Percentiles rank a stretch among this genome's conserved stretches.
These are phyloP conservation scores for Chionodraco myersi DNA, from an alignment of 2,113 vertebrate genomes.

Conservation along the genomic window DNA sequence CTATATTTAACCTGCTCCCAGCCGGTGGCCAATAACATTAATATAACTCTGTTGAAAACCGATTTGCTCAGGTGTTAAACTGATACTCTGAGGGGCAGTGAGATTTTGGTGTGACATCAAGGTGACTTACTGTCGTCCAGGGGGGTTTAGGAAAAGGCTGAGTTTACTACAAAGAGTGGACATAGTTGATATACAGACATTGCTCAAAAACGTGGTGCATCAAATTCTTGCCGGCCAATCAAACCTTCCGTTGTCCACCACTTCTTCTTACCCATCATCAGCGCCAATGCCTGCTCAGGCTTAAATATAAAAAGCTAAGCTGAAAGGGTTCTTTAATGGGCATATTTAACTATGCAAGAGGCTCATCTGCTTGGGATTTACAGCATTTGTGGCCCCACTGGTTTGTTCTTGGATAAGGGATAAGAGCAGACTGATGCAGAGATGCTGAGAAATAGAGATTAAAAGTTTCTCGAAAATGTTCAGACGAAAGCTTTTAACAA, in stretches of 20 bases:
- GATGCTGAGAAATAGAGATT: slow-evolving; percentile 50
- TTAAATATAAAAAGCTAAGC: slow-evolving; percentile 43
- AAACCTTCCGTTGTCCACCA: slow-evolving; percentile 2
- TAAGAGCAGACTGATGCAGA: slow-evolving; percentile 33
- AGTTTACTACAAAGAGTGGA: not conserved
- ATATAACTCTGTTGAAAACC: slow-evolving; percentile 75
- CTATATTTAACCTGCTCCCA: slow-evolving; percentile 73
- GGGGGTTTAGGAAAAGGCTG: not conserved
- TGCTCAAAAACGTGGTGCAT: not conserved
- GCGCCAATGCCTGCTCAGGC: slow-evolving; percentile 15
- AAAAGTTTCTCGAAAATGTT: slow-evolving; percentile 62
- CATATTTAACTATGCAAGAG: slow-evolving; percentile 54
- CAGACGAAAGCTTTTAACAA: slow-evolving; percentile 43
- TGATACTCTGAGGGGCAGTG: slow-evolving; percentile 62
- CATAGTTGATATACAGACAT: not conserved
- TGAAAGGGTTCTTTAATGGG: slow-evolving; percentile 55
- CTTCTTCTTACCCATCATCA: slow-evolving; percentile 22
- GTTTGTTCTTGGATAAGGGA: slow-evolving; percentile 44
- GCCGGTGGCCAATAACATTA: slow-evolving; percentile 65
- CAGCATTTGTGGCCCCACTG: slow-evolving; percentile 32
- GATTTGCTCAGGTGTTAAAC: slow-evolving; percentile 75
- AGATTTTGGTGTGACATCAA: slow-evolving; percentile 45
- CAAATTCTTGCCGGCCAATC: not conserved
- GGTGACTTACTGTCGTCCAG: slow-evolving; percentile 43
- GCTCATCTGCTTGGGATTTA: slow-evolving; percentile 29